These are phyloP conservation scores for Actinopyga echinites DNA, from an alignment of 53 echinoderm and acorn worm species.

Conservation along the genomic window DNA sequence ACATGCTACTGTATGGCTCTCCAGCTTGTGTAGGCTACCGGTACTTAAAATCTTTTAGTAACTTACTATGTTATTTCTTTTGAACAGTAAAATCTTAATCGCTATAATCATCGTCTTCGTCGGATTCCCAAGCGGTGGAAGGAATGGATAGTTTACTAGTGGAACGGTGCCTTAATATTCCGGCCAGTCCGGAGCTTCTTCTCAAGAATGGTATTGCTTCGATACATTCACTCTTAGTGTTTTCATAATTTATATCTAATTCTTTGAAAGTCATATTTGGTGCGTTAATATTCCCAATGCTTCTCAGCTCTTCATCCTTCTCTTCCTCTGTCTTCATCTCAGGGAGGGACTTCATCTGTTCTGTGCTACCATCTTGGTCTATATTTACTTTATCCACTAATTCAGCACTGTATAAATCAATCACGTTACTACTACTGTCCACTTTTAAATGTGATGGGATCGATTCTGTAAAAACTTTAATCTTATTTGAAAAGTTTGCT, in stretches of 20 bases:
- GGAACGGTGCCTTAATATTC: not conserved
- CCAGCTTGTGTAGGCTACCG: not conserved
- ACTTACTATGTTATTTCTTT: no score
- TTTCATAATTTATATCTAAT: slow-evolving; percentile 34
- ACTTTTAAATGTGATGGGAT: slow-evolving; percentile 30
- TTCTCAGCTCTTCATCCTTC: slow-evolving; percentile 48
- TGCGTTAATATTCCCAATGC: slow-evolving; percentile 57
- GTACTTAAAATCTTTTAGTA: not conserved
- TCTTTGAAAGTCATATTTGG: slow-evolving; percentile 66
- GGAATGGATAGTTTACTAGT: slow-evolving; percentile 29
- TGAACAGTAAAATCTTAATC: no score
- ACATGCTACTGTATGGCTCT: not conserved
- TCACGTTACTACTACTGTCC: not conserved
- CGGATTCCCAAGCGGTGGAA: slow-evolving; percentile 50
- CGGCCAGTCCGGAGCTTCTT: slow-evolving; percentile 32
- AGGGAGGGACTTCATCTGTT: no score
- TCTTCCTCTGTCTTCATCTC: not conserved
- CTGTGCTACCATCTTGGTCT: no score
- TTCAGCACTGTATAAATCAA: not conserved
- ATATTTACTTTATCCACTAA: not conserved
- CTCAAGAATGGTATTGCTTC: slow-evolving; percentile 9
- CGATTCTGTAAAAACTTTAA: slow-evolving; percentile 46
- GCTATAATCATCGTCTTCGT: slow-evolving; percentile 30
- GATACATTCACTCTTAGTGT: slow-evolving; percentile 21
- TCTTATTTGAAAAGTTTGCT: slow-evolving; percentile 58